These are phyloP conservation scores for Rhodophaea formosa DNA, from an alignment of 2,888 invertebrate species.

Conservation along the genomic window DNA sequence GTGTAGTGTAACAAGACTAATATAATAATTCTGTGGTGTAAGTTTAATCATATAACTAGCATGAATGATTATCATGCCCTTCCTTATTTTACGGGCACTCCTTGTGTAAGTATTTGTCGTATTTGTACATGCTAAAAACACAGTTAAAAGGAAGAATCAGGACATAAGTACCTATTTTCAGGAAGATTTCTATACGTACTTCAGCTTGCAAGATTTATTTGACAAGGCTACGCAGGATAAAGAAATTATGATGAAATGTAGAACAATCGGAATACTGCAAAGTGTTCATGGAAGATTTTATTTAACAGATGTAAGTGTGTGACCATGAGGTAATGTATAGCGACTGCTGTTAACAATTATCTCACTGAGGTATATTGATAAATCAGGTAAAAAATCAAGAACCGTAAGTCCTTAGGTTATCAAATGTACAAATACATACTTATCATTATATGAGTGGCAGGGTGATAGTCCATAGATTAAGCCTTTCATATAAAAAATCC, in stretches of 20 bases:
- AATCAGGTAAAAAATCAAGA: too few relatives aligned
- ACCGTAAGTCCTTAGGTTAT: too few relatives aligned
- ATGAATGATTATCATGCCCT: slow-evolving; percentile 3
- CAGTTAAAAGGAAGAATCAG: background rate
- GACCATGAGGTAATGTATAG: background rate
- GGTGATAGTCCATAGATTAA: too few relatives aligned
- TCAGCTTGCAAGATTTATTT: slow-evolving; percentile 40
- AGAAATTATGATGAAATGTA: slow-evolving; percentile 44
- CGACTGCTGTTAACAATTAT: too few relatives aligned
- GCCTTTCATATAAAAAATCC: too few relatives aligned
- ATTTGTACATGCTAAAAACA: background rate
- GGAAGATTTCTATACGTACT: slow-evolving; percentile 54
- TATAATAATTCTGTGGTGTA: too few relatives aligned
- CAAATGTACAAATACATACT: too few relatives aligned
- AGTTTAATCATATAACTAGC: too few relatives aligned
- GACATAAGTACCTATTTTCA: slow-evolving; percentile 32
- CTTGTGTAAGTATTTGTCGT: slow-evolving; percentile 36
- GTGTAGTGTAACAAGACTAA: too few relatives aligned
- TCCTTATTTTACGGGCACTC: slow-evolving; percentile 42
- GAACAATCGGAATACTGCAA: slow-evolving; percentile 59
- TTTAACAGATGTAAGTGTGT: slow-evolving; percentile 54
- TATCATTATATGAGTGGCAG: too few relatives aligned
- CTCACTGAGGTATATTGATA: too few relatives aligned
- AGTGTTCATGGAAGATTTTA: slow-evolving; percentile 54
- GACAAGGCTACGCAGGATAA: slow-evolving; percentile 34